Percentiles rank a stretch among this genome's conserved stretches.
Conservation (phyloP, 2,888 invertebrate genomes). For the Masnerella sp. region DNA sequence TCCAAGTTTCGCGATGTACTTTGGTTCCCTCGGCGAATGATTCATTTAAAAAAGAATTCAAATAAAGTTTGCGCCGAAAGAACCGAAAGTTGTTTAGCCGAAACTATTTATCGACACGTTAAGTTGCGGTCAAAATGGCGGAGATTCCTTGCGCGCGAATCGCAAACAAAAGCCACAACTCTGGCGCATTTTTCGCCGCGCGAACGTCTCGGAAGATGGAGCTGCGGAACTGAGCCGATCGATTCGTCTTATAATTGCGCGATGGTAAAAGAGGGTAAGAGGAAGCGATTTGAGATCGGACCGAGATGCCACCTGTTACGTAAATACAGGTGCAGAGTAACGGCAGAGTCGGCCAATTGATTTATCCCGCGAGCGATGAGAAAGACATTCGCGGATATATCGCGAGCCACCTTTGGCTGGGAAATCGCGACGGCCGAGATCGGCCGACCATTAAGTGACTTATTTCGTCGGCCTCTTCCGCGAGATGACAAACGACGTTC, state of each 20-base stretch:
- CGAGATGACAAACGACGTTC: conserved; percentile 52
- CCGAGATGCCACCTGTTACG: conserved; percentile 59
- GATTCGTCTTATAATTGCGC: conserved; percentile 54
- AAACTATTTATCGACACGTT: too few species aligned
- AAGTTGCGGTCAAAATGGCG: too few species aligned
- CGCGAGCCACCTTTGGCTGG: conserved; percentile 56
- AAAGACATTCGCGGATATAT: conserved; percentile 56
- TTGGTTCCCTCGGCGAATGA: too few species aligned
- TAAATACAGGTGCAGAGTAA: conserved; percentile 53
- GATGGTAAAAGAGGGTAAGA: conserved; percentile 49
- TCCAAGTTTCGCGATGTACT: too few species aligned
- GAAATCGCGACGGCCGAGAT: conserved; percentile 50
- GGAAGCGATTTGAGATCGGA: conserved; percentile 48
- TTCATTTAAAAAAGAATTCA: too few species aligned
- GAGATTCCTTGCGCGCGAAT: too few species aligned
- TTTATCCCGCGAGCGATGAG: conserved; percentile 54
- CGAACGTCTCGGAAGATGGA: conserved; percentile 14
- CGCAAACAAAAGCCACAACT: conserved; percentile 24
- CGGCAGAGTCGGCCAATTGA: conserved; percentile 50
- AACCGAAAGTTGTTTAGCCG: too few species aligned
- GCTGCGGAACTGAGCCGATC: conserved; percentile 36
- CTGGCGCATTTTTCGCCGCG: conserved; percentile 1
- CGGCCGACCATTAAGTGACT: conserved; percentile 46
- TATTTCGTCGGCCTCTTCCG: conserved; percentile 31
- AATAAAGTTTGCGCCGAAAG: too few species aligned